A percentile compares a stretch with the other conserved stretches of the same genome.
phyloP scores from a whole-genome alignment of 2,113 vertebrate species.

The Anhinga rufa region DNA sequence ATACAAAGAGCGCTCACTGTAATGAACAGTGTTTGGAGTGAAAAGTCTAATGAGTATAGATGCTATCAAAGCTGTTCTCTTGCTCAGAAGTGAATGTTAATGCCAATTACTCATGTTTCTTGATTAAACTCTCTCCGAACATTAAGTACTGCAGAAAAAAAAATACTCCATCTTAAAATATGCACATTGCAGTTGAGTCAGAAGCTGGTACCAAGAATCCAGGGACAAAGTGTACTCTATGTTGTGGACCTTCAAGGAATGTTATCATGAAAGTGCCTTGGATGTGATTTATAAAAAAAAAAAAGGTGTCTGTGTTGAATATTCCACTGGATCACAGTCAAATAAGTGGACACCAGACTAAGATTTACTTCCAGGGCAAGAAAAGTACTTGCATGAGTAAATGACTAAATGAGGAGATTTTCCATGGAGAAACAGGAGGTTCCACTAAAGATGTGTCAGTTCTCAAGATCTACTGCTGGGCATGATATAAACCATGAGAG shows the following conservation, averaged over 20 bases:
- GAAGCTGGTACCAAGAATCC: neutral
- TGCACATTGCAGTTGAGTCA: neutral
- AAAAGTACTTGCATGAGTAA: neutral
- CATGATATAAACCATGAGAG: neutral
- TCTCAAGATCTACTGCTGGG: neutral
- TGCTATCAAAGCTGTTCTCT: constrained; percentile 50
- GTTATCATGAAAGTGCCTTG: neutral
- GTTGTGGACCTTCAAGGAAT: neutral
- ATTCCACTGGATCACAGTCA: neutral
- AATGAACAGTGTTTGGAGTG: neutral
- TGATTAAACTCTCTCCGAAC: constrained; percentile 49
- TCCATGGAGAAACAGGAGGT: neutral
- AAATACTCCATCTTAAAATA: neutral
- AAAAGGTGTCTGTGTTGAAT: neutral
- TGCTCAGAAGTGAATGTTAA: constrained; percentile 49
- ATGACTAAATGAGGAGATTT: neutral
- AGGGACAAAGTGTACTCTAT: neutral
- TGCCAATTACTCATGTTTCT: constrained; percentile 56
- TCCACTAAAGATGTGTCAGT: neutral
- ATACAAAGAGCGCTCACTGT: no score
- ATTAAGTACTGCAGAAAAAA: constrained; percentile 17
- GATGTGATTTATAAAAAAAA: neutral
- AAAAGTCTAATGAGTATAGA: constrained; percentile 48
- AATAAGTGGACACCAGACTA: neutral
- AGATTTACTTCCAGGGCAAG: neutral